These are phyloP conservation scores for Pseudopipra pipra DNA, from an alignment of 2,113 vertebrate genomes.

Conservation along the genomic window DNA sequence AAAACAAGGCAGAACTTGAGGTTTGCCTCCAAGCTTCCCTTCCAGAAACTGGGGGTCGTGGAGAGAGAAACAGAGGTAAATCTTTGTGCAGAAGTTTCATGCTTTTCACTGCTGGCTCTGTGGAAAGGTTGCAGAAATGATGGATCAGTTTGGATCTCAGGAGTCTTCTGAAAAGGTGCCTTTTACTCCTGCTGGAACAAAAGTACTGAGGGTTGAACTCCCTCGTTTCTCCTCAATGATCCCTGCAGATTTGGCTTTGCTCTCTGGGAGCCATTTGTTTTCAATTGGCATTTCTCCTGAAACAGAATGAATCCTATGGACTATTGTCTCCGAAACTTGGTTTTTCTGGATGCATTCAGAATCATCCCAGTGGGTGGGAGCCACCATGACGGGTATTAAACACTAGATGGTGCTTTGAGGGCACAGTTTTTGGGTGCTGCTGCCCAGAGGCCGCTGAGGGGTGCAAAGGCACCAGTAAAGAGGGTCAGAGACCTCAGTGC, in stretches of 20 bases:
- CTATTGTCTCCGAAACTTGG: neutral
- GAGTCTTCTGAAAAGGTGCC: neutral
- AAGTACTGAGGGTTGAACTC: neutral
- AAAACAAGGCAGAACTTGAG: neutral
- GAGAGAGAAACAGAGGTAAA: neutral
- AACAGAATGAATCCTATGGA: neutral
- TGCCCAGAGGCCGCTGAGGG: neutral
- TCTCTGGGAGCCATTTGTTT: neutral
- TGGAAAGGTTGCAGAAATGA: neutral
- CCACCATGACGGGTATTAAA: neutral
- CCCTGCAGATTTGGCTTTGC: neutral
- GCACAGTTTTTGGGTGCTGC: neutral
- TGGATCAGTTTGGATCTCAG: neutral
- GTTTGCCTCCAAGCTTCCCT: neutral
- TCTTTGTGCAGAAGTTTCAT: neutral
- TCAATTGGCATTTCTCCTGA: neutral
- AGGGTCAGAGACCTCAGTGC: neutral
- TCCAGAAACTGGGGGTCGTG: neutral
- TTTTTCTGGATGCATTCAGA: neutral
- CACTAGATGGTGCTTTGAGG: conserved; percentile 26
- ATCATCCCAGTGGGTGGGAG: neutral
- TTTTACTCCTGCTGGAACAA: neutral
- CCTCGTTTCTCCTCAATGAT: neutral
- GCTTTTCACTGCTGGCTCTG: neutral
- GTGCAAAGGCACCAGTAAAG: neutral